Evolutionary conservation across 2,888 invertebrate genomes (phyloP).

Genomic region (Drosophila macrospina): DNA sequence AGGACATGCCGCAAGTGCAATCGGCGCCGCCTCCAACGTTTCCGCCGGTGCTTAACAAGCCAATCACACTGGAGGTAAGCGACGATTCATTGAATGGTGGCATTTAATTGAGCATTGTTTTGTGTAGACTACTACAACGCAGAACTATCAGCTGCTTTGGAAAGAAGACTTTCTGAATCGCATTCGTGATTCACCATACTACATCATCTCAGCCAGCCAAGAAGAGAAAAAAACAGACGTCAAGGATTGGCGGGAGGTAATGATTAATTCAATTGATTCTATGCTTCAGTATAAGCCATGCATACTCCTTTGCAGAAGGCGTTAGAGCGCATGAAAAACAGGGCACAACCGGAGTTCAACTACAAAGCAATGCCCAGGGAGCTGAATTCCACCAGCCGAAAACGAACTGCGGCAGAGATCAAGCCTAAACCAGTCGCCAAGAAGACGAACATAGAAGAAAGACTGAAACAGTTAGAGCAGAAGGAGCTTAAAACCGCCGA

Average conservation of each 20-base stretch:
- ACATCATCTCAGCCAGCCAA: slow-evolving; percentile 65
- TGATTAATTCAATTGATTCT: background rate
- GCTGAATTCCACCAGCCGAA: slow-evolving; percentile 82
- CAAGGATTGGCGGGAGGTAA: slow-evolving; percentile 68
- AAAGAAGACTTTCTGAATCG: slow-evolving; percentile 91
- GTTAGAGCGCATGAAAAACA: slow-evolving; percentile 74
- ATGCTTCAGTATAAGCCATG: background rate
- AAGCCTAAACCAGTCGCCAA: slow-evolving; percentile 56
- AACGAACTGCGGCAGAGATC: slow-evolving; percentile 62
- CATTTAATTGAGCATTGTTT: background rate
- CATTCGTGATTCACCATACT: slow-evolving; percentile 88
- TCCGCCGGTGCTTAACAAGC: slow-evolving; percentile 87
- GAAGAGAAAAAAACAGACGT: slow-evolving; percentile 41
- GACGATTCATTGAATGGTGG: too few species aligned
- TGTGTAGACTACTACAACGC: slow-evolving; percentile 86
- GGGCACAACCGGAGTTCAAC: slow-evolving; percentile 81
- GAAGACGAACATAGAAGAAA: slow-evolving; percentile 82
- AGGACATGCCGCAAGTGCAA: slow-evolving; percentile 87
- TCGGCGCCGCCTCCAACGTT: slow-evolving; percentile 88
- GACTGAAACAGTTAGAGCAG: slow-evolving; percentile 89
- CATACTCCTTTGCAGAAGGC: slow-evolving; percentile 62
- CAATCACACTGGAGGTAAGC: slow-evolving; percentile 85
- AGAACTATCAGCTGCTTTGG: slow-evolving; percentile 90
- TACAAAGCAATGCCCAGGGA: slow-evolving; percentile 89
- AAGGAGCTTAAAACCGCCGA: slow-evolving; percentile 87